Base-by-base conservation (phyloP, 2,888 invertebrate species). In the Asteroscopus sphinx region DNA sequence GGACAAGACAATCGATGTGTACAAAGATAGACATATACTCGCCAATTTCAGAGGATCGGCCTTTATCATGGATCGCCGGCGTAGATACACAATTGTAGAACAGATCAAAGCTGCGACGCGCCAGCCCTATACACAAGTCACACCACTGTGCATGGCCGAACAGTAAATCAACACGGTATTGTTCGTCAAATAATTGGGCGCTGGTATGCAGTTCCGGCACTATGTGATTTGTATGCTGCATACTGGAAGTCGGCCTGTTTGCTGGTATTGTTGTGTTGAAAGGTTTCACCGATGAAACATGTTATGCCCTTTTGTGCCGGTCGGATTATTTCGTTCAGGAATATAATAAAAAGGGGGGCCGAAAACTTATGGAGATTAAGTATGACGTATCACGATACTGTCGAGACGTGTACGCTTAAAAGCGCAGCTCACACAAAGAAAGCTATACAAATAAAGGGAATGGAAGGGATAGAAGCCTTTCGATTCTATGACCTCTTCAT, bases 151-250 rank as follows among this genome's bases (percentile, higher is more conserved):
- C 52, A 41, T 41, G 42, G 28, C 26, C 48, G 49, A 17, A 26
- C 68, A 76, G 75, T 76, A 76, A 76, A 76, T 76, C 75, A 75
- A 75, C 58, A 56, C 47, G 25, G 76, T 49, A 77, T 77, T 76
- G 78, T 76, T 77, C 76, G 68, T 76, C 78, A 76, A 76, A 77
- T 76, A 77, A 77, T 77, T 77, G 68, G 58, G 45, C 49, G 36
- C 45, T 68, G 68, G 68, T 57, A 76, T 71, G 76, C 72, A 72
- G 60, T 77, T 77, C 64, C 70, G 67, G 67, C 36, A 59, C 61
- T 53, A 53, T 59, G 48, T 61, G 59, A 74, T 69, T 69, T 66
- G 70, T 63, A 60, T 52, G 41, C 37, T 42, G 32, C 53, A 46
- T 48, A 33, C 54, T 66, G 56, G 52, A 60, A 68, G 62, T 52